phyloP scores from a whole-genome alignment of 2,888 invertebrate genomes.

The Perdita meconis region DNA sequence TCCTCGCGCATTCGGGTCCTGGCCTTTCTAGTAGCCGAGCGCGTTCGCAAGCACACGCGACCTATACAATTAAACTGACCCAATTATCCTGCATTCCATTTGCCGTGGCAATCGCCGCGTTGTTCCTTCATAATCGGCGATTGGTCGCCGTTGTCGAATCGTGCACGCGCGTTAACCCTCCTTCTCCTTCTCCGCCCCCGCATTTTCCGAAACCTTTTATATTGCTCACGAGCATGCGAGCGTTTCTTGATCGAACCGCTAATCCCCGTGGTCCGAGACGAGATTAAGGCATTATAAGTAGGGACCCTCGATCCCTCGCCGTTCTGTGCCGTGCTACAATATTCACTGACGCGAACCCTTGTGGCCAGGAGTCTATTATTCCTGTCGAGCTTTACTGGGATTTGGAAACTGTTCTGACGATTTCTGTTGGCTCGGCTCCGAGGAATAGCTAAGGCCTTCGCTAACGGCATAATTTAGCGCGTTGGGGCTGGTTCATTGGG shows the following conservation, averaged over 20 bases:
- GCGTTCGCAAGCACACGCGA: conserved; percentile 52
- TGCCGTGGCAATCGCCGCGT: conserved; percentile 37
- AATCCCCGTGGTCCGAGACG: conserved; percentile 9
- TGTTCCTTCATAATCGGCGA: conserved; percentile 52
- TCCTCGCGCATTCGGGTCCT: conserved; percentile 37
- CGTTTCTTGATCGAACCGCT: conserved; percentile 9
- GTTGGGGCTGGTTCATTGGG: too few relatives aligned
- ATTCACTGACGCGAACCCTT: conserved; percentile 16
- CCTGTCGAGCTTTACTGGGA: neutral
- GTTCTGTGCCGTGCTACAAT: too few relatives aligned
- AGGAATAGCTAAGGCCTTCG: neutral
- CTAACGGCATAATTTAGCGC: too few relatives aligned
- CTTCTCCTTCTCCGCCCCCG: neutral
- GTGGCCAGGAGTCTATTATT: conserved; percentile 14
- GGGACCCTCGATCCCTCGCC: neutral
- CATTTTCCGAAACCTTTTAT: conserved; percentile 16
- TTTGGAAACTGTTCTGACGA: conserved; percentile 5
- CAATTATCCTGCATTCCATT: conserved; percentile 68
- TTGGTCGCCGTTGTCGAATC: neutral
- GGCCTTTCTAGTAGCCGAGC: conserved; percentile 33
- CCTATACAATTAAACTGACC: conserved; percentile 68
- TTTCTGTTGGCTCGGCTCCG: neutral
- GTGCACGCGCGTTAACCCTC: neutral
- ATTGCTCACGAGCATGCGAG: conserved; percentile 8
- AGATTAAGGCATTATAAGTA: conserved; percentile 34